These are phyloP conservation scores for Ernsta delagoae DNA, from an alignment of 2,888 invertebrate species.

Conservation along the genomic window DNA sequence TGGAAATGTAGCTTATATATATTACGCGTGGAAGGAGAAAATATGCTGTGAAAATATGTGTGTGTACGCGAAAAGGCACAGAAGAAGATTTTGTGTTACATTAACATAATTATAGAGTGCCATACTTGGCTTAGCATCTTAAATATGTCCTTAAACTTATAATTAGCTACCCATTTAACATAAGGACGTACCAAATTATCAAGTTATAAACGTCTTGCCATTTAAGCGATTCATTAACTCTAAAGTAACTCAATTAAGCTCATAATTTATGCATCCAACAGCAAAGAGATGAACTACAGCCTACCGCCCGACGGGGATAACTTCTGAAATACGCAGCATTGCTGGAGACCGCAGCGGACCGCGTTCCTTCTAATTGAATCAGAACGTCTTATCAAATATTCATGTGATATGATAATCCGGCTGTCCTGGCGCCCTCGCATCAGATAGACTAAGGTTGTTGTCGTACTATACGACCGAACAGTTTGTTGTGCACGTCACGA, in stretches of 20 bases:
- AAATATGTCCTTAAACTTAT: neutral
- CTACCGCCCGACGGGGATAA: constrained; percentile 2
- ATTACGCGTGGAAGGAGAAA: too few species aligned
- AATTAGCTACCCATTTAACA: neutral
- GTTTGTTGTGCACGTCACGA: too few species aligned
- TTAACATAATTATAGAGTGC: too few species aligned
- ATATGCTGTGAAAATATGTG: too few species aligned
- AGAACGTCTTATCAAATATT: constrained; percentile 78
- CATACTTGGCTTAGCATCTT: too few species aligned
- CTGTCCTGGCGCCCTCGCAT: constrained; percentile 47
- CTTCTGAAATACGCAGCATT: constrained; percentile 15
- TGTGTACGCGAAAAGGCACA: too few species aligned
- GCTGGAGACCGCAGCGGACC: constrained; percentile 7
- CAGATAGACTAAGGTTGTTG: constrained; percentile 49
- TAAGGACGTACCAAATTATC: neutral
- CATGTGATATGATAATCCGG: constrained; percentile 80
- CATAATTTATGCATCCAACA: constrained; percentile 21
- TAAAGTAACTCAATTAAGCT: constrained; percentile 9
- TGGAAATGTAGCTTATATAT: too few species aligned
- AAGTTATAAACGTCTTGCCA: neutral
- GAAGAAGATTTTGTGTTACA: too few species aligned
- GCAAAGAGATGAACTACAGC: constrained; percentile 6
- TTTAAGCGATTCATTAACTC: constrained; percentile 3
- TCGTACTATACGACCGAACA: neutral
- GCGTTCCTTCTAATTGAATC: constrained; percentile 71